A percentile compares a stretch with the other conserved stretches of the same genome.
Conservation (phyloP, 2,888 invertebrate species). For the Mimachlamys varia region DNA sequence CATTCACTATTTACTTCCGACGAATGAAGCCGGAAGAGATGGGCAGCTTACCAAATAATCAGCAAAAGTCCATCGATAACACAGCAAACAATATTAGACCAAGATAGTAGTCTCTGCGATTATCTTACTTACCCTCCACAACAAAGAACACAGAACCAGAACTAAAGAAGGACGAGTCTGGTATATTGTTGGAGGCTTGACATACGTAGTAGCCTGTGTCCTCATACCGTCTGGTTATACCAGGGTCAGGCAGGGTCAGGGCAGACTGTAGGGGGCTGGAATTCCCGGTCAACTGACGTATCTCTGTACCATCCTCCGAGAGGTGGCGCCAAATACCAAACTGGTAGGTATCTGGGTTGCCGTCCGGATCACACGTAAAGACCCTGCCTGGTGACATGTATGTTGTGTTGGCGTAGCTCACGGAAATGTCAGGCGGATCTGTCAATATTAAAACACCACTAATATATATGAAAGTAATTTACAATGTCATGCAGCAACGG, state of each 20-base stretch:
- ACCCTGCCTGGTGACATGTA: not conserved
- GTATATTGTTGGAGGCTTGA: not conserved
- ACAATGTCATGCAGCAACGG: too few species aligned
- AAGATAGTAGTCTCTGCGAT: too few species aligned
- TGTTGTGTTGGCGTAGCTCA: not conserved
- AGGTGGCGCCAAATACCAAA: not conserved
- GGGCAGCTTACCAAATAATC: too few species aligned
- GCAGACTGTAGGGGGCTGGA: not conserved
- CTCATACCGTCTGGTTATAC: too few species aligned
- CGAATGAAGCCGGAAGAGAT: too few species aligned
- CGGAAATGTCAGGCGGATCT: not conserved
- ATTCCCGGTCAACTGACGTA: not conserved
- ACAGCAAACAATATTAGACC: too few species aligned
- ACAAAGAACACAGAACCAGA: not conserved
- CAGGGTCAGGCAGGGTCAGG: too few species aligned
- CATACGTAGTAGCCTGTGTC: too few species aligned
- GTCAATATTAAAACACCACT: too few species aligned
- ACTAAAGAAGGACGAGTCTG: not conserved
- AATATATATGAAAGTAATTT: too few species aligned
- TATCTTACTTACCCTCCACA: not conserved
- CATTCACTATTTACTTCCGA: too few species aligned
- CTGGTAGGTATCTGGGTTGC: not conserved
- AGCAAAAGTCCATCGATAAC: too few species aligned
- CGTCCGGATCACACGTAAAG: not conserved
- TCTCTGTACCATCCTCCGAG: not conserved